A percentile compares a stretch with the other conserved stretches of the same genome.
Conservation (phyloP, 2,888 invertebrate species). For the Ischnura elegans region DNA sequence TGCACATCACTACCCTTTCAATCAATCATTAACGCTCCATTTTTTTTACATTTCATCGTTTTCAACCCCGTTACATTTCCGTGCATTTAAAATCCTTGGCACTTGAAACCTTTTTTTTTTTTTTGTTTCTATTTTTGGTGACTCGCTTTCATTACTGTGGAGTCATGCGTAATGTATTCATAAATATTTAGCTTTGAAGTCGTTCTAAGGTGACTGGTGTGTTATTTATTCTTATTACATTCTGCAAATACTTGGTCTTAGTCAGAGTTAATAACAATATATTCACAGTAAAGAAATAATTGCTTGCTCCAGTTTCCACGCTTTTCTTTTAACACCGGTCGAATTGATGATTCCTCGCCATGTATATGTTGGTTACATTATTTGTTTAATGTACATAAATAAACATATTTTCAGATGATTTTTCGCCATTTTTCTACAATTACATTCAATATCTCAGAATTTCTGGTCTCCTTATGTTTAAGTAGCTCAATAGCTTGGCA, state of each 20-base stretch:
- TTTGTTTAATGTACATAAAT: too few relatives aligned
- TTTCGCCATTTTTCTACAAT: too few relatives aligned
- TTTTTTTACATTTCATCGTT: constrained; percentile 23
- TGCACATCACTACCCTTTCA: constrained; percentile 59
- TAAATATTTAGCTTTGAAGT: not conserved
- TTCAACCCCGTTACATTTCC: not conserved
- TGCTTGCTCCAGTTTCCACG: not conserved
- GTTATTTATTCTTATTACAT: not conserved
- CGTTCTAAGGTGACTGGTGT: not conserved
- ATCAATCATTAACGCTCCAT: constrained; percentile 67
- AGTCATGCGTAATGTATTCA: not conserved
- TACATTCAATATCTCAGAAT: too few relatives aligned
- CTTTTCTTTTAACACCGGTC: too few relatives aligned
- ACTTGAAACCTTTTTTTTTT: too few relatives aligned
- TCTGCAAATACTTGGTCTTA: not conserved
- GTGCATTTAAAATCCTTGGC: not conserved
- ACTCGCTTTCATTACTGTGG: not conserved
- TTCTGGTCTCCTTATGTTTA: too few relatives aligned
- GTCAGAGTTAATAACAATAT: not conserved
- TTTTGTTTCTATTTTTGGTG: not conserved
- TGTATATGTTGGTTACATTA: too few relatives aligned
- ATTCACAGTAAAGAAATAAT: not conserved
- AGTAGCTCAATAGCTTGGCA: too few relatives aligned
- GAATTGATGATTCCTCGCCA: too few relatives aligned
- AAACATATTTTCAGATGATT: too few relatives aligned